These are phyloP conservation scores for Mormyrus iriodes DNA, from an alignment of 2,113 vertebrate species.

Conservation along the genomic window DNA sequence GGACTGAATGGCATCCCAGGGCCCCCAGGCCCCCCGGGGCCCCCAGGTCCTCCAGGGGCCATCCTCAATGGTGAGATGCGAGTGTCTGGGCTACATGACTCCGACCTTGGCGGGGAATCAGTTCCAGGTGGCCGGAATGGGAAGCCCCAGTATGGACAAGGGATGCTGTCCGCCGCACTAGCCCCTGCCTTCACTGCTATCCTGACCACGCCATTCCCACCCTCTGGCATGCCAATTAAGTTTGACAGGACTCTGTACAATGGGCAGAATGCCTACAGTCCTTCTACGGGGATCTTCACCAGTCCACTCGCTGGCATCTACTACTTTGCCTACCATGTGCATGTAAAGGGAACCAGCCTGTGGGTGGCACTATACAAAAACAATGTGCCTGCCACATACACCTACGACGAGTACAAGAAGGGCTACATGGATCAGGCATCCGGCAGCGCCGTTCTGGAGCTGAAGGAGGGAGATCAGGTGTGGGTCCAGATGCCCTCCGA, in stretches of 20 bases:
- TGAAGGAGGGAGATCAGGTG: constrained; percentile 91
- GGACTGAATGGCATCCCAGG: constrained; percentile 78
- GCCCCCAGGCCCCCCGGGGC: constrained; percentile 69
- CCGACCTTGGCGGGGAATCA: constrained; percentile 73
- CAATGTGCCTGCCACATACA: constrained; percentile 96
- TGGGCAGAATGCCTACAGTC: constrained; percentile 87
- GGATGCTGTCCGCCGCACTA: constrained; percentile 72
- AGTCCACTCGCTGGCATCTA: constrained; percentile 87
- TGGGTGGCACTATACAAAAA: constrained; percentile 99
- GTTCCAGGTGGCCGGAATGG: constrained; percentile 73
- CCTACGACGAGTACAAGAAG: constrained; percentile 98
- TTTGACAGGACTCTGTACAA: constrained; percentile 97
- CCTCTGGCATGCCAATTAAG: constrained; percentile 88
- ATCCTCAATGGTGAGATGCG: constrained; percentile 68
- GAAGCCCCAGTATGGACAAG: constrained; percentile 72
- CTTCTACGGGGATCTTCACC: constrained; percentile 87
- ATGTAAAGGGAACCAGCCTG: constrained; percentile 92
- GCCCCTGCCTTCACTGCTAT: constrained; percentile 91
- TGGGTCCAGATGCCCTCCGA: constrained; percentile 98
- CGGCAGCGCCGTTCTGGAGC: constrained; percentile 91
- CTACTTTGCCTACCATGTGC: constrained; percentile 97
- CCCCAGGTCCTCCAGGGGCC: constrained; percentile 68
- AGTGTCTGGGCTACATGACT: constrained; percentile 71
- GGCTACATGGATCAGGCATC: constrained; percentile 99
- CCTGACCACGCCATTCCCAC: constrained; percentile 87